Percentiles rank a stretch among this genome's conserved stretches.
phyloP scores from a whole-genome alignment of 2,113 vertebrate genomes.

The Hippocampus zosterae region DNA sequence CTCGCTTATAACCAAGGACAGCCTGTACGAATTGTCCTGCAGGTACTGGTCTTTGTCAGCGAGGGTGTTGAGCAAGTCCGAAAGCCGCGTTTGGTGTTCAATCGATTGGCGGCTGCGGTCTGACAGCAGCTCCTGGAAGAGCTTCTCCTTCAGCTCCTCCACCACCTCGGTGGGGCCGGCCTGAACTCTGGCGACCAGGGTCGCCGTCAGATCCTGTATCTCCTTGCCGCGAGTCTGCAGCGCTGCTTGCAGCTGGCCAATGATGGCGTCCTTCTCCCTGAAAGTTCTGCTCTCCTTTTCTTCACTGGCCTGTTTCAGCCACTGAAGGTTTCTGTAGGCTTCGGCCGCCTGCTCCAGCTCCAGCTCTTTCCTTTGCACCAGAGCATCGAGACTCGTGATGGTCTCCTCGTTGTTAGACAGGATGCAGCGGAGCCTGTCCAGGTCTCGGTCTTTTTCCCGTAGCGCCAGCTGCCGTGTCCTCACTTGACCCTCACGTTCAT shows the following conservation, averaged over 20 bases:
- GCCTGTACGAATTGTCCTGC: slow-evolving; percentile 76
- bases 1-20: slow-evolving; percentile 78
- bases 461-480: slow-evolving; percentile 77
- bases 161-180: slow-evolving; percentile 71
- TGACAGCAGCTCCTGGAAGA: slow-evolving; percentile 85
- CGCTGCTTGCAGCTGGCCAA: slow-evolving; percentile 83
- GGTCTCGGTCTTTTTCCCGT: slow-evolving; percentile 81
- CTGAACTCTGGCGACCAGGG: slow-evolving; percentile 76
- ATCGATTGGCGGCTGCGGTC: slow-evolving; percentile 73
- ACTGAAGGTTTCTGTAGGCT: slow-evolving; percentile 82
- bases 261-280: slow-evolving; percentile 81
- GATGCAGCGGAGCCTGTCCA: slow-evolving; percentile 81
- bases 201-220: slow-evolving; percentile 83
- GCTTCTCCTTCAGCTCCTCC: slow-evolving; percentile 86
- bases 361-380: slow-evolving; percentile 83
- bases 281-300: slow-evolving; percentile 74
- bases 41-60: slow-evolving; percentile 80
- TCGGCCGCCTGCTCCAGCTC: slow-evolving; percentile 84
- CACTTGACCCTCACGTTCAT: slow-evolving; percentile 85
- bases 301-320: slow-evolving; percentile 83
- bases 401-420: slow-evolving; percentile 87
- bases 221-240: slow-evolving; percentile 83
- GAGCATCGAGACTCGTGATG: slow-evolving; percentile 84
- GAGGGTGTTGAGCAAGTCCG: slow-evolving; percentile 79
- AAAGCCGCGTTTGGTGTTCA: slow-evolving; percentile 81